These are phyloP conservation scores for Pollenia labialis DNA, from an alignment of 2,888 invertebrate genomes.

Conservation along the genomic window DNA sequence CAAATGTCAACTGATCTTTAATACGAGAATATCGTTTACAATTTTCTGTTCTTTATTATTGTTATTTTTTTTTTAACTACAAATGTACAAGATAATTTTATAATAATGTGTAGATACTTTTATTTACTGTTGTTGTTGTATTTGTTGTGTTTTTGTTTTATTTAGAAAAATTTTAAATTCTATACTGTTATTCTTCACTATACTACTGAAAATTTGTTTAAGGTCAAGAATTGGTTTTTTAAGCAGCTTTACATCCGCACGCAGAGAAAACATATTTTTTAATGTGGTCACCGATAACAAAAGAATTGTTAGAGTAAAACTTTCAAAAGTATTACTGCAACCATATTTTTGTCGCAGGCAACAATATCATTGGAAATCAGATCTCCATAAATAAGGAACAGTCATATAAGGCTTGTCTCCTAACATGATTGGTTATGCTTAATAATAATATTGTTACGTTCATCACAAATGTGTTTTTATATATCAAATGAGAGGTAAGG, in stretches of 20 bases:
- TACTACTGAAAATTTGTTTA: constrained; percentile 21
- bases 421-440: too few relatives aligned
- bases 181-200: constrained; percentile 28
- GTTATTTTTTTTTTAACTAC: constrained; percentile 48
- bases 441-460: too few relatives aligned
- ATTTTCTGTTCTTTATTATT: constrained; percentile 59
- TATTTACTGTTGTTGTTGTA: constrained; percentile 52
- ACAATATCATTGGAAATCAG: too few relatives aligned
- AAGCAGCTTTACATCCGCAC: not conserved
- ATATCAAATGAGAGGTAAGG: too few relatives aligned
- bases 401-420: too few relatives aligned
- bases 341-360: too few relatives aligned
- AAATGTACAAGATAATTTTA: constrained; percentile 70
- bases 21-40: constrained; percentile 80
- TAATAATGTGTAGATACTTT: constrained; percentile 71
- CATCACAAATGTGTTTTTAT: too few relatives aligned
- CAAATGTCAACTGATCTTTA: constrained; percentile 84
- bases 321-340: not conserved
- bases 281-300: too few relatives aligned
- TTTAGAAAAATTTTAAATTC: constrained; percentile 54
- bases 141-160: constrained; percentile 44
- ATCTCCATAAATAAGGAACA: too few relatives aligned
- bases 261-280: too few relatives aligned
- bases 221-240: not conserved
- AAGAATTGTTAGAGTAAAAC: too few relatives aligned